phyloP scores from a whole-genome alignment of 2,797 vertebrate species.

The Spondyliosoma cantharus region DNA sequence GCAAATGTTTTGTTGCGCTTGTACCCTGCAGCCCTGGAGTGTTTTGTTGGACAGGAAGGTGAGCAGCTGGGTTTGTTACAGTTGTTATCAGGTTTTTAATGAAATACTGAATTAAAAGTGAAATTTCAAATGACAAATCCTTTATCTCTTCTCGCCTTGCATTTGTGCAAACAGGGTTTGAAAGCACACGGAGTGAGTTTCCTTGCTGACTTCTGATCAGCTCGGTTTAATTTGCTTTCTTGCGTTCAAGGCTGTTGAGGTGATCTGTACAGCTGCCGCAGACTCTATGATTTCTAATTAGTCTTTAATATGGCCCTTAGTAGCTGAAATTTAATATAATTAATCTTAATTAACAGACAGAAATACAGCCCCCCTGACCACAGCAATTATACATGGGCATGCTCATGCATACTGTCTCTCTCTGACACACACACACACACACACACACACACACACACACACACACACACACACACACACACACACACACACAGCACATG shows the following conservation, averaged over 20 bases:
- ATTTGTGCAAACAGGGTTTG: slow-evolving; percentile 12
- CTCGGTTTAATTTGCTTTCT: slow-evolving; percentile 56
- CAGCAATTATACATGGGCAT: slow-evolving; percentile 71
- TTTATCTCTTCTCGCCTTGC: background rate
- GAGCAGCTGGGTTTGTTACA: slow-evolving; percentile 12
- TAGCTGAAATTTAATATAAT: slow-evolving; percentile 74
- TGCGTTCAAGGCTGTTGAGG: slow-evolving; percentile 61
- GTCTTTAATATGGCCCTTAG: slow-evolving; percentile 71
- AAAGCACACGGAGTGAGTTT: slow-evolving; percentile 7
- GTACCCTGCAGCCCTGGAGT: background rate
- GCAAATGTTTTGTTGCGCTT: too few species aligned
- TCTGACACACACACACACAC: background rate
- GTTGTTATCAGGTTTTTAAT: slow-evolving; percentile 7
- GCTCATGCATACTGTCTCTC: slow-evolving; percentile 48
- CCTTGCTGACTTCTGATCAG: slow-evolving; percentile 35
- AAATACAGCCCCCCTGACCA: slow-evolving; percentile 70
- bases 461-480: slow-evolving; percentile 1
- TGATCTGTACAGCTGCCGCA: slow-evolving; percentile 55
- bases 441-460: background rate
- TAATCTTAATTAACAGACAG: slow-evolving; percentile 76
- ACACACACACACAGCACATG: background rate
- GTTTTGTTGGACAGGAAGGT: background rate
- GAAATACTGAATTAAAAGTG: slow-evolving; percentile 8
- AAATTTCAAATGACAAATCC: slow-evolving; percentile 6
- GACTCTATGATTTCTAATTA: slow-evolving; percentile 79